These are phyloP conservation scores for Temnothorax longispinosus DNA, from an alignment of 1,140 invertebrate species.

Conservation along the genomic window DNA sequence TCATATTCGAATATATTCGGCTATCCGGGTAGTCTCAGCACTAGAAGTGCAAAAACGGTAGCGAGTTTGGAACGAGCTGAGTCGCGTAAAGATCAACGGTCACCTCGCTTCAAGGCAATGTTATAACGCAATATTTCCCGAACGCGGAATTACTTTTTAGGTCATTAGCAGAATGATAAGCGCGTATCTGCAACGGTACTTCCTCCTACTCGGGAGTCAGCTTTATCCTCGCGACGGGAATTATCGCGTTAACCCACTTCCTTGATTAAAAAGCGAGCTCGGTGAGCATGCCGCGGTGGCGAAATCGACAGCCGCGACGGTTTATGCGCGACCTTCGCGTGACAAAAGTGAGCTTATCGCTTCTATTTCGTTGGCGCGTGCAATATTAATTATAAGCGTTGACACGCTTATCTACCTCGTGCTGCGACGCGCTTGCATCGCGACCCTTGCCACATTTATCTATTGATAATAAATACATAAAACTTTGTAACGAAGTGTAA, in stretches of 20 bases:
- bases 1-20: too few species aligned
- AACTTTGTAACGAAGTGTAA: not conserved
- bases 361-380: conserved; percentile 62
- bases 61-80: not conserved
- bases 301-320: conserved; percentile 45
- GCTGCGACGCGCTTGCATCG: not conserved
- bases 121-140: not conserved
- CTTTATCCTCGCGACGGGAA: conserved; percentile 43
- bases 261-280: conserved; percentile 73
- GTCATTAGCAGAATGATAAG: conserved; percentile 15
- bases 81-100: not conserved
- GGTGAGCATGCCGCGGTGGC: not conserved
- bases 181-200: conserved; percentile 17
- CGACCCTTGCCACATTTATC: not conserved
- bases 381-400: conserved; percentile 62
- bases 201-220: conserved; percentile 31
- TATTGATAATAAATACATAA: not conserved
- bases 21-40: too few species aligned
- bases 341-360: conserved; percentile 64
- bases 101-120: not conserved
- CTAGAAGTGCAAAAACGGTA: not conserved
- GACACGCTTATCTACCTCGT: not conserved
- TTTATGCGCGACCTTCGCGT: conserved; percentile 76
- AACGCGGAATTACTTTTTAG: conserved; percentile 9
- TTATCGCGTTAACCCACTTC: conserved; percentile 76